These are phyloP conservation scores for Ophion costatus DNA, from an alignment of 2,888 invertebrate species.

Conservation along the genomic window DNA sequence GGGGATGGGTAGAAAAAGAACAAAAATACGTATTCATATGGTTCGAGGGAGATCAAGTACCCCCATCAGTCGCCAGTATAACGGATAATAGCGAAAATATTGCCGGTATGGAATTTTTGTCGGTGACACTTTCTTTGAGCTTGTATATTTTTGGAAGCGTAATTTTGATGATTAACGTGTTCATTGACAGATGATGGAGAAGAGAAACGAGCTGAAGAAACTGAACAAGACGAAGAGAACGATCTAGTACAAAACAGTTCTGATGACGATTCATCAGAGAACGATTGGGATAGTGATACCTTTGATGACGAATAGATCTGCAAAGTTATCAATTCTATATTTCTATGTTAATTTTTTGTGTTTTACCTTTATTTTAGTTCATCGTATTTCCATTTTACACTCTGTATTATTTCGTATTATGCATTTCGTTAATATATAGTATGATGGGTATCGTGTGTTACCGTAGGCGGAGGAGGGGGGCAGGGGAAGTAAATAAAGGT, in stretches of 20 bases:
- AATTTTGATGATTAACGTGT: slow-evolving; percentile 42
- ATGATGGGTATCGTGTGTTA: too few species aligned
- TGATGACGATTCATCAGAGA: too few species aligned
- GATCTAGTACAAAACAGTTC: too few species aligned
- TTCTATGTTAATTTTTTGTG: neutral
- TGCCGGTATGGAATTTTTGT: slow-evolving; percentile 31
- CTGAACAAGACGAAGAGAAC: neutral
- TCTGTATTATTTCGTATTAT: slow-evolving; percentile 4
- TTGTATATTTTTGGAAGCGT: neutral
- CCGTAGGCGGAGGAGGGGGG: too few species aligned
- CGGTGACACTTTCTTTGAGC: slow-evolving; percentile 18
- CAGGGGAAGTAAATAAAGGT: too few species aligned
- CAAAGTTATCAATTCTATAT: neutral
- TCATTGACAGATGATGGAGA: slow-evolving; percentile 42
- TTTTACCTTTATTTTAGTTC: neutral
- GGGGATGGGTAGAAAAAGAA: slow-evolving; percentile 52
- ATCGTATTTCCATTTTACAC: neutral
- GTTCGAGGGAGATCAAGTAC: slow-evolving; percentile 59
- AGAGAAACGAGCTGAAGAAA: neutral
- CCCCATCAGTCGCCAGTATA: slow-evolving; percentile 36
- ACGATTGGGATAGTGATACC: too few species aligned
- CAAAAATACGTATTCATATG: slow-evolving; percentile 53
- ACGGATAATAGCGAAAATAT: slow-evolving; percentile 49
- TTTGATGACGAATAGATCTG: neutral
- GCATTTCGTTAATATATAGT: too few species aligned